These are phyloP conservation scores for Megalops atlanticus DNA, from an alignment of 2,113 vertebrate genomes.

Conservation along the genomic window DNA sequence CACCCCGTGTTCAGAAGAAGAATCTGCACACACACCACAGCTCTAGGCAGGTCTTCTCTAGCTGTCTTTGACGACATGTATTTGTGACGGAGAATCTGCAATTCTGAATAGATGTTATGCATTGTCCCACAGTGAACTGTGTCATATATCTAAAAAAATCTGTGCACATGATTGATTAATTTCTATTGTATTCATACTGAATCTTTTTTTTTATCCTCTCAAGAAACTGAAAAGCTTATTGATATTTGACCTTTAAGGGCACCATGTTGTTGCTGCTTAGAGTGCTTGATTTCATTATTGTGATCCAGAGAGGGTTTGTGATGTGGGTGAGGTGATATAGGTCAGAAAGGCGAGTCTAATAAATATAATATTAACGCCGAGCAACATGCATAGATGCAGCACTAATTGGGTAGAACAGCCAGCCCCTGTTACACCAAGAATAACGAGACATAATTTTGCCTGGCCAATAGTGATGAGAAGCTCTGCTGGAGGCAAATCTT, in stretches of 20 bases:
- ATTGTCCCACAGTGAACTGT: background rate
- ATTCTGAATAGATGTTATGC: background rate
- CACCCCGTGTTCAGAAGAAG: background rate
- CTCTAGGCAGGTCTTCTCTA: too few species aligned
- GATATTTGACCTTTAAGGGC: constrained; percentile 33
- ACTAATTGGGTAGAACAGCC: constrained; percentile 33
- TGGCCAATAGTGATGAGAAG: background rate
- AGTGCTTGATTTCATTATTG: constrained; percentile 29
- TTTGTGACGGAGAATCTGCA: background rate
- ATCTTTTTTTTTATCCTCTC: background rate
- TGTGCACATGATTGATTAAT: background rate
- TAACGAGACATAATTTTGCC: constrained; percentile 19
- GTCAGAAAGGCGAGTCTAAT: constrained; percentile 13
- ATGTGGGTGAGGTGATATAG: background rate
- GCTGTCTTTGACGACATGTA: background rate
- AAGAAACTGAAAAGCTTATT: constrained; percentile 24
- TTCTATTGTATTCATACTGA: background rate
- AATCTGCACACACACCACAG: too few species aligned
- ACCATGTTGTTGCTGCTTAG: constrained; percentile 20
- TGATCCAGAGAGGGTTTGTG: background rate
- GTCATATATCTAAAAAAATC: background rate
- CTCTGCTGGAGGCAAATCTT: background rate
- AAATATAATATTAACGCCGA: constrained; percentile 23
- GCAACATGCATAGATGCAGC: constrained; percentile 18
- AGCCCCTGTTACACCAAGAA: constrained; percentile 23